Evolutionary conservation across 2,797 vertebrate genomes (phyloP).

Genomic region (Nyctibius grandis): DNA sequence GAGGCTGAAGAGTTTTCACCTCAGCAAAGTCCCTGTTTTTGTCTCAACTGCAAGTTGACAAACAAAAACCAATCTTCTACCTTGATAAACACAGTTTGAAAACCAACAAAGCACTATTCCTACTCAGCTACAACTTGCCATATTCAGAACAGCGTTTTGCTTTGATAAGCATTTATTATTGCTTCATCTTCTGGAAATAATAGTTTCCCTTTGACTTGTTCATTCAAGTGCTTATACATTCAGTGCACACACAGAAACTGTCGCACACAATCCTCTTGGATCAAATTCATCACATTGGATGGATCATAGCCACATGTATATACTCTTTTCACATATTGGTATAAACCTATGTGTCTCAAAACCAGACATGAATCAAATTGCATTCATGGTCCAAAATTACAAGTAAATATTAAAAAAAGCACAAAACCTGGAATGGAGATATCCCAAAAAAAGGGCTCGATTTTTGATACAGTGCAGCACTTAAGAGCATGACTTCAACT

Average conservation of each 20-base stretch:
- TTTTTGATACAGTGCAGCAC: not conserved
- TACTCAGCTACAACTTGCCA: not conserved
- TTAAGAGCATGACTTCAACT: not conserved
- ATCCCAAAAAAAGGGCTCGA: not conserved
- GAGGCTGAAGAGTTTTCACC: not conserved
- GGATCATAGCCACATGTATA: not conserved
- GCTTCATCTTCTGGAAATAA: constrained; percentile 19
- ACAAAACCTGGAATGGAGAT: not conserved
- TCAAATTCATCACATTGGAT: not conserved
- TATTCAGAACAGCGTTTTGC: not conserved
- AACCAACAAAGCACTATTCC: not conserved
- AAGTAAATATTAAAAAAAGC: not conserved
- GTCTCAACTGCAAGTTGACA: not conserved
- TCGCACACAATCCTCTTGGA: not conserved
- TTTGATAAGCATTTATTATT: constrained; percentile 28
- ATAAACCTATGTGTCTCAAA: not conserved
- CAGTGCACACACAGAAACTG: not conserved
- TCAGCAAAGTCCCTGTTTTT: not conserved
- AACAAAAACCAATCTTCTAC: not conserved
- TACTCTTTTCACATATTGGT: not conserved
- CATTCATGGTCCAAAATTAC: not conserved
- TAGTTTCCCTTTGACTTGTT: not conserved
- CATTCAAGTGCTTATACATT: not conserved
- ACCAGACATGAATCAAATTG: not conserved
- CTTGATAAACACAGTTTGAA: not conserved